A percentile compares a stretch with the other conserved stretches of the same genome.
phyloP scores from a whole-genome alignment of 2,113 vertebrate species.

The Ivindomyrus marchei region DNA sequence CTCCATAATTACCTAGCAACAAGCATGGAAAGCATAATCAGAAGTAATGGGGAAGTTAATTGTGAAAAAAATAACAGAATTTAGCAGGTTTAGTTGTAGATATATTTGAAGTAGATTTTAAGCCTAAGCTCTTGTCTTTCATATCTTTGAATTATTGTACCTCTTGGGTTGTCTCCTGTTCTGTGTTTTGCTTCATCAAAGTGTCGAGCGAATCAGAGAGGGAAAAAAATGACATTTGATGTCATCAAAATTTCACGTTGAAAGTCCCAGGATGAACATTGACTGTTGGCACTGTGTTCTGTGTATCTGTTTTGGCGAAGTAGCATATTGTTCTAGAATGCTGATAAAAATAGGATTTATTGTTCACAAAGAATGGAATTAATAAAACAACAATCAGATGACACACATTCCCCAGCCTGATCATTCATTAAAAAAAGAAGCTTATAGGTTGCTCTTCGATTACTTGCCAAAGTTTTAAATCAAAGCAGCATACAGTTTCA shows the following conservation, averaged over 20 bases:
- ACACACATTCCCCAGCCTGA: neutral
- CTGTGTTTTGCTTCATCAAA: neutral
- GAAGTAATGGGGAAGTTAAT: neutral
- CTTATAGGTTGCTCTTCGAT: neutral
- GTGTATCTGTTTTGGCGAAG: neutral
- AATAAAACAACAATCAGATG: neutral
- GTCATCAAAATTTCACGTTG: neutral
- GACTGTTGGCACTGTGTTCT: neutral
- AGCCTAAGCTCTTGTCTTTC: neutral
- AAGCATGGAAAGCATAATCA: neutral
- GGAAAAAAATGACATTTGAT: neutral
- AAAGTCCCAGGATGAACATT: neutral
- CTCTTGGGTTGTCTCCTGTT: neutral
- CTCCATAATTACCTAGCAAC: neutral
- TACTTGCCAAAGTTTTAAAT: neutral
- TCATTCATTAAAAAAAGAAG: neutral
- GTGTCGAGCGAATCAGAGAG: neutral
- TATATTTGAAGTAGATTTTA: neutral
- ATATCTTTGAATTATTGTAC: neutral
- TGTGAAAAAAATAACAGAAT: neutral
- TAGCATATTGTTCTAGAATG: neutral
- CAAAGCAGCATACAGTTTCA: neutral
- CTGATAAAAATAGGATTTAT: neutral
- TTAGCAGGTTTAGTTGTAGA: neutral
- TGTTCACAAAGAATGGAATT: neutral